Conservation (phyloP, 1,140 invertebrate species). For the Bombus confusus region DNA sequence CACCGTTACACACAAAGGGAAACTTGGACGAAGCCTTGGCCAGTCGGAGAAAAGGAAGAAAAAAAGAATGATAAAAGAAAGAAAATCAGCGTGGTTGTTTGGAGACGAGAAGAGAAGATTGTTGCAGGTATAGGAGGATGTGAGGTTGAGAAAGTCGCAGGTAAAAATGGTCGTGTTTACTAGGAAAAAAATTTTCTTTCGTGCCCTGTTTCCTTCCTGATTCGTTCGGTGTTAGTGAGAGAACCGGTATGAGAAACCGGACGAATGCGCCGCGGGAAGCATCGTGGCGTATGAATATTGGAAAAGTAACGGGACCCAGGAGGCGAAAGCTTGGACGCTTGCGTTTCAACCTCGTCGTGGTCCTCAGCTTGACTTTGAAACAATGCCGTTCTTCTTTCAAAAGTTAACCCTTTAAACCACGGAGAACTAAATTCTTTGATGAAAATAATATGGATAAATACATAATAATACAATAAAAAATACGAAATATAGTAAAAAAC, state of each 20-base stretch:
- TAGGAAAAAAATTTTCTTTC: conserved; percentile 1
- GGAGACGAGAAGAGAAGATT: conserved; percentile 43
- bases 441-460: no score
- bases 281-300: conserved; percentile 1
- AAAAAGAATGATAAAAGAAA: conserved; percentile 35
- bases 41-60: conserved; percentile 26
- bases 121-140: conserved; percentile 39
- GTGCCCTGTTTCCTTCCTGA: conserved; percentile 2
- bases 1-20: conserved; percentile 74
- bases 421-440: no score
- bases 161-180: conserved; percentile 47
- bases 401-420: no score
- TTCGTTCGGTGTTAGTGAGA: background rate
- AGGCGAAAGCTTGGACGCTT: background rate
- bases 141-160: conserved; percentile 43
- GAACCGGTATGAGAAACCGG: conserved; percentile 10
- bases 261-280: background rate
- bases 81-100: conserved; percentile 49
- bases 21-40: conserved; percentile 54
- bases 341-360: background rate
- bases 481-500: no score
- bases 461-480: no score
- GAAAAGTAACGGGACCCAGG: conserved; percentile 5
- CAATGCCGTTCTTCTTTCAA: no score
- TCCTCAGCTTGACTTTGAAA: no score